Conservation (phyloP, 2,797 vertebrate species). For the Sebastes kiyomatsui region DNA sequence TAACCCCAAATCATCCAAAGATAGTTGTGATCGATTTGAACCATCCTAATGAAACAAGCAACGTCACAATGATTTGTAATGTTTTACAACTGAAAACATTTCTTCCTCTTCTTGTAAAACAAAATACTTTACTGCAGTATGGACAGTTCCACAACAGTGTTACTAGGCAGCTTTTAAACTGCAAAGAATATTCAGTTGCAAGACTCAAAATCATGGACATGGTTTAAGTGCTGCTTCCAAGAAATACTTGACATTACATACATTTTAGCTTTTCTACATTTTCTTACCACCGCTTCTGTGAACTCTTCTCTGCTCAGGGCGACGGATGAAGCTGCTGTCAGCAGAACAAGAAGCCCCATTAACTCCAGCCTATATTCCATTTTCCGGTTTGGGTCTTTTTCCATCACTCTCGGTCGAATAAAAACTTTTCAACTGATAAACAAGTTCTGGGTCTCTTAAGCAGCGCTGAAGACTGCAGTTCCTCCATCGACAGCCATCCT, state of each 20-base stretch:
- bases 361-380: conserved; percentile 57
- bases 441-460: conserved; percentile 1
- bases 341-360: conserved; percentile 59
- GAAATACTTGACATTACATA: neutral
- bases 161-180: neutral
- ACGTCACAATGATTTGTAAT: neutral
- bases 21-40: neutral
- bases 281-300: conserved; percentile 73
- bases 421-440: conserved; percentile 5
- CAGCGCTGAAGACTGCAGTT: neutral
- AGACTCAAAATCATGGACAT: neutral
- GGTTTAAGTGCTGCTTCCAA: neutral
- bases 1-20: too few species aligned
- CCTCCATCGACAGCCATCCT: conserved; percentile 3
- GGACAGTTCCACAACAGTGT: neutral
- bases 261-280: neutral
- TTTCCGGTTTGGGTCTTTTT: conserved; percentile 14
- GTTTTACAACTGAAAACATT: neutral
- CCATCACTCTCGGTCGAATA: neutral
- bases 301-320: conserved; percentile 50
- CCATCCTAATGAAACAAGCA: neutral
- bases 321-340: conserved; percentile 44
- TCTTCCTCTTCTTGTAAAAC: neutral
- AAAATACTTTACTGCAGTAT: neutral
- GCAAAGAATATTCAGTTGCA: neutral